Evolutionary conservation across 2,888 invertebrate species (phyloP).

Genomic region (Cremastinae sp.): DNA sequence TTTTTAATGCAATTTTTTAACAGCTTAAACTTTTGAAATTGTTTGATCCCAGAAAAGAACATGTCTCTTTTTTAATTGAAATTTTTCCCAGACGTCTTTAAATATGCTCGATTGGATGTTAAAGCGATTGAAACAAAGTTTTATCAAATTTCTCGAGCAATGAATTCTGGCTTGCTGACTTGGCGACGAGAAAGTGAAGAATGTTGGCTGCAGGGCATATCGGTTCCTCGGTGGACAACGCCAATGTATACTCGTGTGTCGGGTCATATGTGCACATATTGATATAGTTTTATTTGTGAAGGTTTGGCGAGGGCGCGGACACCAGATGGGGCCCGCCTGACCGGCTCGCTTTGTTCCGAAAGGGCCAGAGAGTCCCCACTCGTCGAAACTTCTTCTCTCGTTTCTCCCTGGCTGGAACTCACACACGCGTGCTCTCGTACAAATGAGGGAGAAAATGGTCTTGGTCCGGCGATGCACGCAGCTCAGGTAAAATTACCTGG

Average conservation of each 20-base stretch:
- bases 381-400: conserved; percentile 44
- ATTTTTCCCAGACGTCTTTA: too few species aligned
- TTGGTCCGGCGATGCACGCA: conserved; percentile 37
- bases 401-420: conserved; percentile 17
- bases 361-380: conserved; percentile 28
- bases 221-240: conserved; percentile 31
- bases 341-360: conserved; percentile 59
- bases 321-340: conserved; percentile 56
- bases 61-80: too few species aligned
- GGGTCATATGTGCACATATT: neutral
- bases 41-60: too few species aligned
- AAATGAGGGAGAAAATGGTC: neutral
- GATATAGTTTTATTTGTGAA: neutral
- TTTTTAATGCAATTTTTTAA: too few species aligned
- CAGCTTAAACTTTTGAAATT: too few species aligned
- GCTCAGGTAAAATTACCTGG: conserved; percentile 61
- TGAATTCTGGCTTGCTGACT: too few species aligned
- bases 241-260: too few species aligned
- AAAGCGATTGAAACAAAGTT: too few species aligned
- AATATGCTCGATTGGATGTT: too few species aligned
- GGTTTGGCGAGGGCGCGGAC: conserved; percentile 37
- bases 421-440: neutral
- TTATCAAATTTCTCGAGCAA: too few species aligned
- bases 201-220: conserved; percentile 29
- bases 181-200: conserved; percentile 16